Evolutionary conservation across 2,797 vertebrate species (phyloP).

Genomic region (Xenops minutus): DNA sequence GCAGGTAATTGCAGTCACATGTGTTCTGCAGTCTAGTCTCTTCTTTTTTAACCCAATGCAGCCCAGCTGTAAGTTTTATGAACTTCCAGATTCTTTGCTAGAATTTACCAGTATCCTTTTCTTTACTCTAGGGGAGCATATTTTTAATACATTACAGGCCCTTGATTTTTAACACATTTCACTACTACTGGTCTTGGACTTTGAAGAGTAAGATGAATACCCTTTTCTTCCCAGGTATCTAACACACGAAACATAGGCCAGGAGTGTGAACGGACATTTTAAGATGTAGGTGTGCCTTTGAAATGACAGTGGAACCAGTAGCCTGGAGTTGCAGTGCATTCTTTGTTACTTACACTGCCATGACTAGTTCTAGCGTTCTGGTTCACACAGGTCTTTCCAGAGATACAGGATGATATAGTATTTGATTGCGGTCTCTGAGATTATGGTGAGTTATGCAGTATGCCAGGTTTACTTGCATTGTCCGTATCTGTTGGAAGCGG

Average conservation of each 20-base stretch:
- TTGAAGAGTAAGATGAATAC: background rate
- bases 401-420: background rate
- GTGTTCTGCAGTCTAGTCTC: background rate
- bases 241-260: background rate
- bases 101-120: background rate
- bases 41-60: background rate
- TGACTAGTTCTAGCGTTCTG: background rate
- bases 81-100: background rate
- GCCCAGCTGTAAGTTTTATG: background rate
- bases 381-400: background rate
- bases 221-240: background rate
- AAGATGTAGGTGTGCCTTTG: background rate
- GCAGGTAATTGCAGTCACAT: background rate
- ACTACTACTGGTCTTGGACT: background rate
- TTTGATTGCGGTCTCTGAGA: background rate
- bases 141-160: background rate
- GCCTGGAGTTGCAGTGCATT: background rate
- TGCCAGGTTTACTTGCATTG: background rate
- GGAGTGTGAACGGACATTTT: background rate
- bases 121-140: background rate
- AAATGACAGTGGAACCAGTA: background rate
- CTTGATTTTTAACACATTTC: background rate
- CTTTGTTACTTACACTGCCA: background rate
- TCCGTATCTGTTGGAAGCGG: background rate
- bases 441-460: background rate